A percentile compares a stretch with the other conserved stretches of the same genome.
Conservation (phyloP, 35 echinoderm and acorn worm species). For the Apostichopus japonicus region DNA sequence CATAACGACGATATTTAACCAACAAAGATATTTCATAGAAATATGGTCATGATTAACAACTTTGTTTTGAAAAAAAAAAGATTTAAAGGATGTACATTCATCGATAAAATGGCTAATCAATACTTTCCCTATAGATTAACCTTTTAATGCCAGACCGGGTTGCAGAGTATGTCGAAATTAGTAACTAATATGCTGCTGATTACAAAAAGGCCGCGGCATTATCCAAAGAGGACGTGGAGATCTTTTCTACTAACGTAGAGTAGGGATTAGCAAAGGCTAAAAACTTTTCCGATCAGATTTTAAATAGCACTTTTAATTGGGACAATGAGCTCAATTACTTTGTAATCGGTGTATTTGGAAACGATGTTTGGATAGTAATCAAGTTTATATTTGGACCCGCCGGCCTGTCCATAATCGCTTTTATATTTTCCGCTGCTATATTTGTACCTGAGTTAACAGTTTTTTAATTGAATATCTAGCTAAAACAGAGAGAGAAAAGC, state of each 20-base stretch:
- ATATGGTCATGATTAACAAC: slow-evolving; percentile 1
- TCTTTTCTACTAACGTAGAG: not conserved
- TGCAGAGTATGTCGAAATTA: not conserved
- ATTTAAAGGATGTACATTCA: not conserved
- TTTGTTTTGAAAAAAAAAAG: not conserved
- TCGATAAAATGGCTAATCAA: not conserved
- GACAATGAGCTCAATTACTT: not conserved
- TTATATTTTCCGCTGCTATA: not conserved
- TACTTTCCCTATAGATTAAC: not conserved
- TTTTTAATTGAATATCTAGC: not conserved
- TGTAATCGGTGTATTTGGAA: not conserved
- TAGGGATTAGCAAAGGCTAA: not conserved
- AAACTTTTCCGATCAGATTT: slow-evolving; percentile 19
- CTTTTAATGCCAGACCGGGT: not conserved
- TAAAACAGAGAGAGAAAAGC: not conserved
- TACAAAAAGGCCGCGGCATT: not conserved
- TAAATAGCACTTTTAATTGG: not conserved
- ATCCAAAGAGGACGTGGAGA: not conserved
- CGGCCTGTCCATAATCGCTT: not conserved
- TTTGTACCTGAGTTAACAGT: slow-evolving; percentile 25
- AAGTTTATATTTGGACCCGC: not conserved
- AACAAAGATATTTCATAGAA: slow-evolving; percentile 27
- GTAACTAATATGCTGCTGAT: not conserved
- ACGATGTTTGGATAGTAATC: slow-evolving; percentile 1
- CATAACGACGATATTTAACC: not conserved